Evolutionary conservation across 1,140 invertebrate species (phyloP).

Genomic region (Hycleus phaleratus): DNA sequence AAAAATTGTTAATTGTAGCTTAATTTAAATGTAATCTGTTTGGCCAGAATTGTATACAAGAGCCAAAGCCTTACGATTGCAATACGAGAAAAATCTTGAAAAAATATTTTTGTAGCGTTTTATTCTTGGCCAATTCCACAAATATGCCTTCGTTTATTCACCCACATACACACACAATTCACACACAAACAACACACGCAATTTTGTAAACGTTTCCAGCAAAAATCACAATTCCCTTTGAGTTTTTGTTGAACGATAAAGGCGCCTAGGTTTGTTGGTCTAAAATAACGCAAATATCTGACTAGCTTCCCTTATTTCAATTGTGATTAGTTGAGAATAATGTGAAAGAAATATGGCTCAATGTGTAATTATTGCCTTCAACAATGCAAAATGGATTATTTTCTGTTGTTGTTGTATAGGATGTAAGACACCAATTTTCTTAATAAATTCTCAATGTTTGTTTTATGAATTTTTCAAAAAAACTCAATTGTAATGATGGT

Average conservation of each 20-base stretch:
- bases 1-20: too few relatives aligned
- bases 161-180: not conserved
- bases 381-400: slow-evolving; percentile 32
- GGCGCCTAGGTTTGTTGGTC: not conserved
- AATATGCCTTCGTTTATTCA: slow-evolving; percentile 11
- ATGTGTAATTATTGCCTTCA: slow-evolving; percentile 30
- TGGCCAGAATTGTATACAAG: too few relatives aligned
- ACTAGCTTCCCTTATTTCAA: not conserved
- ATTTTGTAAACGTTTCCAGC: slow-evolving; percentile 26
- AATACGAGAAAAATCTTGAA: not conserved
- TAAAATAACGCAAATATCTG: slow-evolving; percentile 14
- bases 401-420: not conserved
- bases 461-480: not conserved
- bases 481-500: too few relatives aligned
- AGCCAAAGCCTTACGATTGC: slow-evolving; percentile 7
- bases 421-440: not conserved
- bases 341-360: slow-evolving; percentile 19
- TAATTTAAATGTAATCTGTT: not conserved
- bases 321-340: not conserved
- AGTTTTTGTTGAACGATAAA: not conserved
- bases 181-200: slow-evolving; percentile 1
- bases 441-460: slow-evolving; percentile 2
- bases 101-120: not conserved
- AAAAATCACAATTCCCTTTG: slow-evolving; percentile 15
- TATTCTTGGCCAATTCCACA: not conserved